Conservation (phyloP, 1,140 invertebrate genomes). For the Psix sp. region DNA sequence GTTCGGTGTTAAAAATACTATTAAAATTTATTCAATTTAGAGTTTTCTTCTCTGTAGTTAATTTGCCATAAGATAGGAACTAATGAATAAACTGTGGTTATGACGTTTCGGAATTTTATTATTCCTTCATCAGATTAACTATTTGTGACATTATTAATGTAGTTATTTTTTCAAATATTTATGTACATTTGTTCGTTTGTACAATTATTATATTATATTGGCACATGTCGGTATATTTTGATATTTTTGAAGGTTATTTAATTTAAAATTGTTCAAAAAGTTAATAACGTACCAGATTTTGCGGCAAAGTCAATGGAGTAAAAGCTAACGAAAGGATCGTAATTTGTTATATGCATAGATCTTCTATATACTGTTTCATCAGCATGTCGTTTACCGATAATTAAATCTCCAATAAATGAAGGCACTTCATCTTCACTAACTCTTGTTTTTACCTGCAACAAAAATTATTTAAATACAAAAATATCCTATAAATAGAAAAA, state of each 20-base stretch:
- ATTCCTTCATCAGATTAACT: no score
- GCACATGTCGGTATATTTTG: neutral
- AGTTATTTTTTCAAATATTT: no score
- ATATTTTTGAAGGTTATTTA: neutral
- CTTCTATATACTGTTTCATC: conserved; percentile 69
- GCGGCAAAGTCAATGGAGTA: conserved; percentile 38
- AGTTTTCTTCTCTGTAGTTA: no score
- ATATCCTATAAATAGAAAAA: neutral
- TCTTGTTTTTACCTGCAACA: conserved; percentile 32
- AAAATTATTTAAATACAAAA: conserved; percentile 1
- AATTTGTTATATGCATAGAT: conserved; percentile 64
- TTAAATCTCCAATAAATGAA: conserved; percentile 70
- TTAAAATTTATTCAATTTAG: no score
- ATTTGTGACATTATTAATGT: no score
- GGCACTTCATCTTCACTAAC: conserved; percentile 36
- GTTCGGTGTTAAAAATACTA: no score
- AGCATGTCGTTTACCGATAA: conserved; percentile 60
- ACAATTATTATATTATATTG: neutral
- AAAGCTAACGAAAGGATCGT: conserved; percentile 35
- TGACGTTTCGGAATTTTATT: no score
- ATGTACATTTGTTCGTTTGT: no score
- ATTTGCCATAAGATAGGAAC: no score
- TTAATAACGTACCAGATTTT: conserved; percentile 30
- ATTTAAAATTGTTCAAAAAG: neutral
- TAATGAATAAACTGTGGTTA: no score